Percentiles rank a stretch among this genome's conserved stretches.
Evolutionary conservation across 2,113 vertebrate genomes (phyloP).

Genomic region (Fulmarus glacialis): DNA sequence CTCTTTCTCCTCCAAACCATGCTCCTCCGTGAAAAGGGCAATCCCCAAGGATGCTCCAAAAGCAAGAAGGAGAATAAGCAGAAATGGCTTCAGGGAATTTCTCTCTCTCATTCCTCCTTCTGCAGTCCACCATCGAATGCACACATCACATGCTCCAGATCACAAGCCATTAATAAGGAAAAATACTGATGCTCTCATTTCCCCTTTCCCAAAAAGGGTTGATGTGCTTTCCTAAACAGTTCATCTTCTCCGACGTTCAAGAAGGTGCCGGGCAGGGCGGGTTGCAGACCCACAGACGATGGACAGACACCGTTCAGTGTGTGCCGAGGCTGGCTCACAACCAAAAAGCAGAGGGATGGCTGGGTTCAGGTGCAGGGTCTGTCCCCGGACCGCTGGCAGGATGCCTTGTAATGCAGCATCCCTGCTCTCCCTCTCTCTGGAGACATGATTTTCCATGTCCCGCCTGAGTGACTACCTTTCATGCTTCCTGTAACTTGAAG

Average conservation of each 20-base stretch:
- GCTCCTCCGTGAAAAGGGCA: background rate
- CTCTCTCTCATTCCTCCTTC: background rate
- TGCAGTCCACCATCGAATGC: background rate
- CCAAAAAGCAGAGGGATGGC: rapidly evolving
- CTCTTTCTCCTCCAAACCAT: background rate
- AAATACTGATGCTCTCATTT: rapidly evolving
- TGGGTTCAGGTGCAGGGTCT: background rate
- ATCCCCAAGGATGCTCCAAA: background rate
- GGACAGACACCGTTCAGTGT: rapidly evolving
- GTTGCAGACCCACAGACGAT: rapidly evolving
- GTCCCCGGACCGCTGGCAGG: background rate
- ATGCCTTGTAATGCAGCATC: too few relatives aligned
- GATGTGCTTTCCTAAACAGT: rapidly evolving
- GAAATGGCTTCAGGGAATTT: background rate
- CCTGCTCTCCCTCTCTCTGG: background rate
- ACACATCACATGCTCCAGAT: conserved; percentile 9
- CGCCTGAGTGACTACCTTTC: rapidly evolving
- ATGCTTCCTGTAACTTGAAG: background rate
- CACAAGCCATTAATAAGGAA: background rate
- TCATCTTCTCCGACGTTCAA: rapidly evolving
- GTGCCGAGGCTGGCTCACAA: rapidly evolving
- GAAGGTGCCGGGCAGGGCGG: rapidly evolving
- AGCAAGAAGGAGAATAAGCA: background rate
- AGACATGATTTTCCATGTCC: rapidly evolving
- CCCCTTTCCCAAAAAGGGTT: background rate